These are phyloP conservation scores for Polymixis flavicincta DNA, from an alignment of 2,888 invertebrate genomes.

Conservation along the genomic window DNA sequence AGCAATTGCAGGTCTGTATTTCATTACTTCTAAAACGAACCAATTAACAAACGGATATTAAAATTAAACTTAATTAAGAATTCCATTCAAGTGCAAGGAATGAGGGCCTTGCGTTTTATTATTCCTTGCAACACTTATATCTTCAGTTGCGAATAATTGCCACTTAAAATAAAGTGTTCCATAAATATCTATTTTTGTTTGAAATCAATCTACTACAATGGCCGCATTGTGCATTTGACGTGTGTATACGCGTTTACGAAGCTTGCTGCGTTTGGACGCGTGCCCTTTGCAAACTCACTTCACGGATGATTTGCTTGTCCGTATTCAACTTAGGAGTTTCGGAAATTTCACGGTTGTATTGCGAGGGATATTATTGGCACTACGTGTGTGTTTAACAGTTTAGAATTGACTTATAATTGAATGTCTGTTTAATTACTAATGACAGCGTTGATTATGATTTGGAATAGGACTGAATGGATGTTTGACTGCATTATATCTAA, in stretches of 20 bases:
- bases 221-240: conserved; percentile 69
- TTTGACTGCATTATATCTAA: conserved; percentile 6
- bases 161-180: conserved; percentile 52
- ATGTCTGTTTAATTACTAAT: conserved; percentile 41
- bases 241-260: conserved; percentile 67
- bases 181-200: conserved; percentile 55
- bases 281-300: conserved; percentile 73
- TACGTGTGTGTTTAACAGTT: conserved; percentile 36
- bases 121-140: conserved; percentile 48
- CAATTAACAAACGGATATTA: conserved; percentile 59
- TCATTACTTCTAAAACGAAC: conserved; percentile 48
- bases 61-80: conserved; percentile 61
- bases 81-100: conserved; percentile 52
- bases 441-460: conserved; percentile 27
- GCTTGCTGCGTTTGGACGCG: conserved; percentile 65
- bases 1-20: conserved; percentile 49
- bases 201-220: conserved; percentile 60
- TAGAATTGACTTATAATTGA: conserved; percentile 37
- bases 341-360: conserved; percentile 63
- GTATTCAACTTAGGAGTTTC: conserved; percentile 65
- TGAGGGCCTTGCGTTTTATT: conserved; percentile 53
- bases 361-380: conserved; percentile 53
- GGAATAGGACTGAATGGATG: conserved; percentile 2
- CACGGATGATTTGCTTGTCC: conserved; percentile 73
- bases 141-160: conserved; percentile 61